Conservation (phyloP, 30 jellyfish, hydroid and myxozoan genomes). For the Aurelia aurita complex sp. Pacific region DNA sequence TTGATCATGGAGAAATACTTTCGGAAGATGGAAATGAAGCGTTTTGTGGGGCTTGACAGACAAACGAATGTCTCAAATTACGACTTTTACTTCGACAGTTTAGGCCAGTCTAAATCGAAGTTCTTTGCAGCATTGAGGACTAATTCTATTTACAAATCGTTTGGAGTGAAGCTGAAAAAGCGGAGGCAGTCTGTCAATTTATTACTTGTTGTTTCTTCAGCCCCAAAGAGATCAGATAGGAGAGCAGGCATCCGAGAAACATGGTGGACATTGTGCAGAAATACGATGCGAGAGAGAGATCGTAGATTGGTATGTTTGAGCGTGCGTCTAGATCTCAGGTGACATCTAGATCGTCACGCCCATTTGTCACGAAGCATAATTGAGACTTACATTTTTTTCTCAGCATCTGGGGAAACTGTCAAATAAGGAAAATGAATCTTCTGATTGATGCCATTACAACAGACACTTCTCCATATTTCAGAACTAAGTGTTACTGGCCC, state of each 20-base stretch:
- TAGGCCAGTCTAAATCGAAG: no score
- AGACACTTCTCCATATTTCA: no score
- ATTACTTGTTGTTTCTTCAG: constrained; percentile 47
- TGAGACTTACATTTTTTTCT: not conserved
- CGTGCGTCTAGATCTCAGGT: not conserved
- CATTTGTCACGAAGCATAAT: not conserved
- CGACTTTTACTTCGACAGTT: no score
- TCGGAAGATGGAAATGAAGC: no score
- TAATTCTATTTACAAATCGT: constrained; percentile 17
- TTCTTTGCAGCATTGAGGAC: no score
- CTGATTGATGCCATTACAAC: not conserved
- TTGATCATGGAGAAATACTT: no score
- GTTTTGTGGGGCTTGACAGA: no score
- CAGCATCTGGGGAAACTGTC: not conserved
- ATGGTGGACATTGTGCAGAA: constrained; percentile 62
- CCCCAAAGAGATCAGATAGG: constrained; percentile 64
- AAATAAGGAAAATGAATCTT: no score
- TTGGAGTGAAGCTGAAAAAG: constrained; percentile 8
- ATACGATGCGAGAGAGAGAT: constrained; percentile 26
- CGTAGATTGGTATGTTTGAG: not conserved
- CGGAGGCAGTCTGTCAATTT: constrained; percentile 18
- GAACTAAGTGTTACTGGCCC: no score
- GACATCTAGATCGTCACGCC: not conserved
- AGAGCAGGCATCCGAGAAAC: constrained; percentile 61
- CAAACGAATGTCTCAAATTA: no score